Evolutionary conservation across 2,888 invertebrate genomes (phyloP).

Genomic region (Drosophila tripunctata): DNA sequence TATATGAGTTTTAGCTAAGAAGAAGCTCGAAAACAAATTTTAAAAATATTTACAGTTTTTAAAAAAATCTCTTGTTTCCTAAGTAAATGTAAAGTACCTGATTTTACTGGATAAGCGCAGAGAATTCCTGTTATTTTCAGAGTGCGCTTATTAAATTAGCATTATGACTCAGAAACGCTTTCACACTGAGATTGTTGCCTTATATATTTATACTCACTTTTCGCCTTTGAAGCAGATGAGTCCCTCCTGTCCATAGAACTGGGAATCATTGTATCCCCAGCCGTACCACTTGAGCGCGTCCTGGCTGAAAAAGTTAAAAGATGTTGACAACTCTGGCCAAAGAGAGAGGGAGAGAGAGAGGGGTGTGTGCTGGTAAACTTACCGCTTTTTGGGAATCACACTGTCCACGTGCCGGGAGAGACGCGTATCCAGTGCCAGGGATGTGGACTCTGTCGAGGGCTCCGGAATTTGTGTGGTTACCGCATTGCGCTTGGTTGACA

Average conservation of each 20-base stretch:
- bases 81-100: no score
- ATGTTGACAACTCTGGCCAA: slow-evolving; percentile 10
- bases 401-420: slow-evolving; percentile 78
- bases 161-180: neutral
- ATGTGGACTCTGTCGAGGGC: slow-evolving; percentile 36
- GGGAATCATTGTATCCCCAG: slow-evolving; percentile 99
- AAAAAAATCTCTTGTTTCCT: no score
- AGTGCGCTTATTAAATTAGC: neutral
- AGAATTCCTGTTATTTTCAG: neutral
- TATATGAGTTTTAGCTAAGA: no score
- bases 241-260: slow-evolving; percentile 89
- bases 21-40: no score
- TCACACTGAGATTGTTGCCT: neutral
- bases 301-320: slow-evolving; percentile 87
- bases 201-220: slow-evolving; percentile 86
- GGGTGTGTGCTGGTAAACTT: slow-evolving; percentile 36
- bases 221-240: slow-evolving; percentile 91
- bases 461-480: slow-evolving; percentile 59
- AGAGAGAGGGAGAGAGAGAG: no score
- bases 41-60: no score
- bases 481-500: slow-evolving; percentile 58
- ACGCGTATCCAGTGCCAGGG: slow-evolving; percentile 76
- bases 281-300: slow-evolving; percentile 98
- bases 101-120: neutral
- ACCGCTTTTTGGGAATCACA: slow-evolving; percentile 83